phyloP scores from a whole-genome alignment of 2,888 invertebrate genomes.

The Fragum whitleyi region DNA sequence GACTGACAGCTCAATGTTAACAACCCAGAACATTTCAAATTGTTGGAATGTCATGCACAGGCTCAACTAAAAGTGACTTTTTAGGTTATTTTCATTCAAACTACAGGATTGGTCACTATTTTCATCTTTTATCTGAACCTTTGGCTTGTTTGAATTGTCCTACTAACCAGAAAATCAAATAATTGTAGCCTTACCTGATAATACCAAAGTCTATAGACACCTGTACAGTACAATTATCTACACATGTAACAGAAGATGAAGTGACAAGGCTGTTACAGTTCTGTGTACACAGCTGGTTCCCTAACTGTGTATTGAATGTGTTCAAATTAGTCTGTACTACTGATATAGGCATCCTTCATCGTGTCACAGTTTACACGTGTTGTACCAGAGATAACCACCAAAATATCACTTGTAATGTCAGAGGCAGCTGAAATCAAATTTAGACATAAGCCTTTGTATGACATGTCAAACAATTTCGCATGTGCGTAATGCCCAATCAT shows the following conservation, averaged over 20 bases:
- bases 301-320: not conserved
- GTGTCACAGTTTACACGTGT: not conserved
- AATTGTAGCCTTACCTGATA: slow-evolving; percentile 42
- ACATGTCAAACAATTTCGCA: no score
- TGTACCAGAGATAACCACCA: slow-evolving; percentile 6
- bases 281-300: slow-evolving; percentile 23
- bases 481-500: no score
- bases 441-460: no score
- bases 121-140: no score
- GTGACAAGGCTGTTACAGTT: slow-evolving; percentile 7
- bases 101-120: no score
- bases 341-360: slow-evolving; percentile 20
- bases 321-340: slow-evolving; percentile 1
- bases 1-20: no score
- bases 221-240: not conserved
- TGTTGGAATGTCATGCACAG: no score
- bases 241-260: not conserved
- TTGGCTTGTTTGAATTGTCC: no score
- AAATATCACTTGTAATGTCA: slow-evolving; percentile 18
- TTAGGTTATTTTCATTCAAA: no score
- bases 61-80: no score
- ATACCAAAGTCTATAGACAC: slow-evolving; percentile 34
- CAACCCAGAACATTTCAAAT: no score
- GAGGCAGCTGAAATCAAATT: not conserved
- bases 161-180: no score